Conservation (phyloP, 2,797 vertebrate genomes). For the Mionectes olivaceus region DNA sequence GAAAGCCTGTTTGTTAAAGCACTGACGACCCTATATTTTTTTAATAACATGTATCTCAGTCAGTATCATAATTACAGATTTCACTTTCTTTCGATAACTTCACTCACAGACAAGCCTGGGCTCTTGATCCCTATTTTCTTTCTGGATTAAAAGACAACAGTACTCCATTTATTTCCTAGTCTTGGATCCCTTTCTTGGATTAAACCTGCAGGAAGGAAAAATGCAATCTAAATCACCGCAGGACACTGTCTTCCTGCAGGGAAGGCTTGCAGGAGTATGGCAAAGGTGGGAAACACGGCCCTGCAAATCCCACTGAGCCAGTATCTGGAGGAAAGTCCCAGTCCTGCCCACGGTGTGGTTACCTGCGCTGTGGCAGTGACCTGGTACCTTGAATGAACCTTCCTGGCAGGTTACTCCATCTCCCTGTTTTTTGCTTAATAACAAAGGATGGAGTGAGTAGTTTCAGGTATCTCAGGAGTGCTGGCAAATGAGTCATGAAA, state of each 20-base stretch:
- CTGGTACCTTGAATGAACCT: neutral
- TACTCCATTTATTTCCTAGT: neutral
- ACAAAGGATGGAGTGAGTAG: constrained; percentile 23
- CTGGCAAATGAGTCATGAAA: constrained; percentile 51
- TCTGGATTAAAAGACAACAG: neutral
- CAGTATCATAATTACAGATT: neutral
- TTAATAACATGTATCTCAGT: constrained; percentile 1
- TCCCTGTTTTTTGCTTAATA: constrained; percentile 2
- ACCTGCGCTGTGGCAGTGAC: neutral
- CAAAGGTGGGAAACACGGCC: neutral
- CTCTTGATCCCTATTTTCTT: neutral
- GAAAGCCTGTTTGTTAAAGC: neutral
- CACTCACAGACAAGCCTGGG: neutral
- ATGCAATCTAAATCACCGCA: neutral
- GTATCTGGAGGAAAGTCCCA: neutral
- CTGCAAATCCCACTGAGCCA: neutral
- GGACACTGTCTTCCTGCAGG: neutral
- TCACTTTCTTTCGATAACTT: neutral
- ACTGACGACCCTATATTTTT: neutral
- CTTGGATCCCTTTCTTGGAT: neutral
- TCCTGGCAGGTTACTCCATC: neutral
- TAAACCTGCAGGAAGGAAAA: constrained; percentile 22
- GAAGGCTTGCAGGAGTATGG: neutral
- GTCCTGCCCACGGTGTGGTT: accelerated
- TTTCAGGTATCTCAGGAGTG: constrained; percentile 22